Evolutionary conservation across 2,888 invertebrate species (phyloP), one percentile per base, ranked within the genome.

Genomic region (Nomada ruficornis): DNA sequence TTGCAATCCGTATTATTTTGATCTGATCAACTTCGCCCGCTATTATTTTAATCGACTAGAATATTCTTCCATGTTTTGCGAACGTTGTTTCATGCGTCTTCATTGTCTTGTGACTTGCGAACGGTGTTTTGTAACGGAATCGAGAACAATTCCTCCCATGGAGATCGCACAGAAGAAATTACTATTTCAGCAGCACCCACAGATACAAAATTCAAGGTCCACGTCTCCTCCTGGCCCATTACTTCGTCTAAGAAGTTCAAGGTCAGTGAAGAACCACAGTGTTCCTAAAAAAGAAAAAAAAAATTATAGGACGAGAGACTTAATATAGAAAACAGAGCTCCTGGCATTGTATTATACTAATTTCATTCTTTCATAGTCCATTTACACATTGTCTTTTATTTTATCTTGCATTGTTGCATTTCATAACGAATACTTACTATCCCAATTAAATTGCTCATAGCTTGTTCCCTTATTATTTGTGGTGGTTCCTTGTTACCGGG

Each of bases 111-210:
- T 36, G 84, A 74, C 80, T 83, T 86, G 2, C 55, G 60, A 26
- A 80, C 82, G 10, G 91, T 93, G 26, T 94, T 86, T 89, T 94
- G 94, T 23, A 95, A 90, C 52, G 95, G 94, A 77, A 95, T 94
- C 50, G 95, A 95, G 88, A 95, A 95, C 4, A 95, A 86, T 86
- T 94, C 93, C 86, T 95, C 95, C 95, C 95, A 95, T 0, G 95
- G 95, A 79, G 94, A 91, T 68, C 94, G 94, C 74, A 95, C 94
- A 9, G 94, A 94, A 87, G 94, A 94, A 2, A 95, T 92, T 63
- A 95, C 94, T 70, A 94, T 93, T 64, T 94, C 93, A 7, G 94
- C 94, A 84, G 94, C 94, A 59, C 93, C 92, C 10, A 88, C 82
- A 1, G 95, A 95, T 78, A 94, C 94, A 76, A 95, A 95, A 71